phyloP scores from a whole-genome alignment of 2,888 invertebrate genomes.

The Orthonychiurus folsomi region DNA sequence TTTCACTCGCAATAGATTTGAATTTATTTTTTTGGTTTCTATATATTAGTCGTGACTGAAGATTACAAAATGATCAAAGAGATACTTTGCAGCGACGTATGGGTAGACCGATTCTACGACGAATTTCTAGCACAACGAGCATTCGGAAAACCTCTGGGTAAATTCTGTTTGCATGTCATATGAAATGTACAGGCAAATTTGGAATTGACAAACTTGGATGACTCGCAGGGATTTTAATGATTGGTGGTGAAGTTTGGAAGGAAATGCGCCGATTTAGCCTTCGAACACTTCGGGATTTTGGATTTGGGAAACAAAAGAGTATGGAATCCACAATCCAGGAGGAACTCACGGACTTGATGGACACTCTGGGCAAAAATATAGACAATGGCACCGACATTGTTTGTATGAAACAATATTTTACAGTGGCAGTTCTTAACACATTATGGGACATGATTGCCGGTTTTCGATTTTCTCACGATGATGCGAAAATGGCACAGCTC shows the following conservation, averaged over 20 bases:
- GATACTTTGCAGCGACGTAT: conserved; percentile 21
- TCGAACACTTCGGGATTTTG: conserved; percentile 39
- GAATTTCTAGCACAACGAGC: conserved; percentile 29
- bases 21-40: neutral
- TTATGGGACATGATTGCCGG: conserved; percentile 38
- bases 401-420: conserved; percentile 29
- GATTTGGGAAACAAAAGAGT: conserved; percentile 35
- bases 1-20: no score
- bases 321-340: conserved; percentile 32
- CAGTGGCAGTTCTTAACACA: conserved; percentile 33
- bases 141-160: conserved; percentile 33
- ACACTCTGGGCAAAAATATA: conserved; percentile 14
- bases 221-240: conserved; percentile 27
- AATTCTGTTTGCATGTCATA: no score
- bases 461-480: conserved; percentile 29
- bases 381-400: conserved; percentile 7
- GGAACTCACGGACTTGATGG: conserved; percentile 30
- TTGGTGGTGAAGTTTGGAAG: conserved; percentile 36
- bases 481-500: conserved; percentile 23
- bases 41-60: conserved; percentile 23
- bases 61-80: conserved; percentile 28
- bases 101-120: conserved; percentile 25
- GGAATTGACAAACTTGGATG: neutral
- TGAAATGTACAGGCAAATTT: neutral
- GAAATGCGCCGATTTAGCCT: conserved; percentile 39